A percentile compares a stretch with the other conserved stretches of the same genome.
Conservation (phyloP, 1,140 invertebrate species). For the Anastatus disparis region DNA sequence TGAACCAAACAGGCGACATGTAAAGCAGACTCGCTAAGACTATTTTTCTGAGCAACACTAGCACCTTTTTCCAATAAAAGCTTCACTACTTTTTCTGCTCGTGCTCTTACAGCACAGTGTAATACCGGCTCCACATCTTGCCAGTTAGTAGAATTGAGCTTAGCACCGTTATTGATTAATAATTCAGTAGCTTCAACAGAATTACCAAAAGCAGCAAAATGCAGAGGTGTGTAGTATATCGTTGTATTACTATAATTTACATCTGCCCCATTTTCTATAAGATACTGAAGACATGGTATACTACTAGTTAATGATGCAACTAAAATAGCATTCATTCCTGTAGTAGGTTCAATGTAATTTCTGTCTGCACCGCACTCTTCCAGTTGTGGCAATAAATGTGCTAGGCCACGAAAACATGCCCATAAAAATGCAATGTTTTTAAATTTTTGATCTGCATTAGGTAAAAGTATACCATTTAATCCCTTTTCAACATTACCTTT, state of each 20-base stretch:
- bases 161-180: constrained; percentile 67
- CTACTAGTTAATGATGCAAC: constrained; percentile 56
- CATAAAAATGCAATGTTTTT: constrained; percentile 59
- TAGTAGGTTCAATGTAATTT: constrained; percentile 56
- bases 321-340: constrained; percentile 57
- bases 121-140: constrained; percentile 65
- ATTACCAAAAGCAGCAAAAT: constrained; percentile 70
- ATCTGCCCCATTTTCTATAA: constrained; percentile 58
- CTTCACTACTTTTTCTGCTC: constrained; percentile 69
- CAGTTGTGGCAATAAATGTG: constrained; percentile 52
- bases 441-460: constrained; percentile 42
- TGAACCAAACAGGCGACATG: constrained; percentile 73
- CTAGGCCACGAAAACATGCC: constrained; percentile 58
- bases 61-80: constrained; percentile 72
- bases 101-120: constrained; percentile 70
- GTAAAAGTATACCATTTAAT: constrained; percentile 30
- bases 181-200: constrained; percentile 65
- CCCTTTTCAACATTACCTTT: constrained; percentile 48
- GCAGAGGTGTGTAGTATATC: constrained; percentile 70
- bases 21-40: constrained; percentile 70
- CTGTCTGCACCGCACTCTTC: constrained; percentile 52
- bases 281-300: constrained; percentile 55
- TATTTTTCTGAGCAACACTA: constrained; percentile 68
- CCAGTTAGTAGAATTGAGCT: constrained; percentile 46
- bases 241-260: constrained; percentile 58